Evolutionary conservation across 2,113 vertebrate genomes (phyloP), one percentile per base, ranked within the genome.

Genomic region (Pelvicachromis taeniatus): DNA sequence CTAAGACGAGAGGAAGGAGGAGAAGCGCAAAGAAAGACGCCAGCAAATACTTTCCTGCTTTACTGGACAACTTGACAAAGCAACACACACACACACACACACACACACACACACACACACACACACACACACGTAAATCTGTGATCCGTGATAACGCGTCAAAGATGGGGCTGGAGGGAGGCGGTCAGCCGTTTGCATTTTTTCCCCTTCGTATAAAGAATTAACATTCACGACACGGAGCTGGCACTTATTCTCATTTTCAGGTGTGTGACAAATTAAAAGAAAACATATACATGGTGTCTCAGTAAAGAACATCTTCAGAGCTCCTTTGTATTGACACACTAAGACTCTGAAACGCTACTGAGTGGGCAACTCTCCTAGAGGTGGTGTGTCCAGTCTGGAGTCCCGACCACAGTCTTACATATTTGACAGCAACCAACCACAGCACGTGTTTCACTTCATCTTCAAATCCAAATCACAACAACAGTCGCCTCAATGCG

Each of bases 1-100:
- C 91, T 59, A 54, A 90, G 77, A 89, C 82, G 9, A 83, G 77
- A 58, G 80, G 87, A 90, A 90, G 87, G 78, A 81, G 63, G 61
- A 89, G 40, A 77, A 42, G 52, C 78, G 80, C 31, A 77, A 70
- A 56, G 56, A 87, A 83, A 86, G 73, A 65, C 45, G 21, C 65
- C 61, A 26, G 82, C 78, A 55, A 54, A 88, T 70, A 79, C 78
- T 55, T 85, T 77, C 82, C 83, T 48, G 63, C 70, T 35, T 50
- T 38, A 80, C 53, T 16, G 80, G 48, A 91, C 61, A 42, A 77
- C 84, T 52, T 59, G 23, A 59, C 40, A 5, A 11, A 40, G 8
- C 21, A 13, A 78, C 55, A 81, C 52, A 56, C 65, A 65, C 31
- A 45, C 11, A 65, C 33, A 52, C 19, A 11, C 6, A 56, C 42